These are phyloP conservation scores for Denticeps clupeoides DNA, from an alignment of 2,797 vertebrate species.

Conservation along the genomic window DNA sequence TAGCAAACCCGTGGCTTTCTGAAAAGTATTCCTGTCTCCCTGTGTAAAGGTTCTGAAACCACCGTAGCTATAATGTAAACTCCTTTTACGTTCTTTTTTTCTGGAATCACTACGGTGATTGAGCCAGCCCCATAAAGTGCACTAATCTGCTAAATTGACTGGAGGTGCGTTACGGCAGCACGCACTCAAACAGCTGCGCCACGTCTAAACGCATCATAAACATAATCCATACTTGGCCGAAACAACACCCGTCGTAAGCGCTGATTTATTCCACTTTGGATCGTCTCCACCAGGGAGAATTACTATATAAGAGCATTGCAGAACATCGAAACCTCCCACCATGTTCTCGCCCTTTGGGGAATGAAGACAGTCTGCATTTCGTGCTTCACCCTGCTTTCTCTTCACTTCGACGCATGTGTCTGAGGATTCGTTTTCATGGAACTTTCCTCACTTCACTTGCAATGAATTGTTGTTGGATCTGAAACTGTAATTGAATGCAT, in stretches of 20 bases:
- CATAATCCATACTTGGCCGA: slow-evolving; percentile 39
- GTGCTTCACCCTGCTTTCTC: background rate
- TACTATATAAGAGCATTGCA: slow-evolving; percentile 33
- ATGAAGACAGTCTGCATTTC: background rate
- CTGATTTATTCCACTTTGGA: slow-evolving; percentile 52
- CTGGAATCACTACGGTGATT: slow-evolving; percentile 48
- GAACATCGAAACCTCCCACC: slow-evolving; percentile 20
- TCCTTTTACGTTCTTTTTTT: slow-evolving; percentile 33
- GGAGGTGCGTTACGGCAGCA: slow-evolving; percentile 30
- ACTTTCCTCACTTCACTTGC: no score
- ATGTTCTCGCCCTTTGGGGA: background rate
- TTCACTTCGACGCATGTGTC: background rate
- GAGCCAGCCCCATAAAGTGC: slow-evolving; percentile 32
- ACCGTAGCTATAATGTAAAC: no score
- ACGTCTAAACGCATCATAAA: slow-evolving; percentile 51
- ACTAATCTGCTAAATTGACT: slow-evolving; percentile 55
- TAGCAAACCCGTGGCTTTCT: no score
- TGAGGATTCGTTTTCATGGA: slow-evolving; percentile 28
- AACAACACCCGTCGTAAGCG: slow-evolving; percentile 37
- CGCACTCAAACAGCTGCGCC: slow-evolving; percentile 46
- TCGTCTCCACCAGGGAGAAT: slow-evolving; percentile 43
- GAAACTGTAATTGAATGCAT: no score
- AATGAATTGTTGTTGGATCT: no score
- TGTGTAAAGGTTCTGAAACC: no score
- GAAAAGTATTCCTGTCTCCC: no score